Evolutionary conservation across 2,113 vertebrate species (phyloP).

Genomic region (Scalopus aquaticus): DNA sequence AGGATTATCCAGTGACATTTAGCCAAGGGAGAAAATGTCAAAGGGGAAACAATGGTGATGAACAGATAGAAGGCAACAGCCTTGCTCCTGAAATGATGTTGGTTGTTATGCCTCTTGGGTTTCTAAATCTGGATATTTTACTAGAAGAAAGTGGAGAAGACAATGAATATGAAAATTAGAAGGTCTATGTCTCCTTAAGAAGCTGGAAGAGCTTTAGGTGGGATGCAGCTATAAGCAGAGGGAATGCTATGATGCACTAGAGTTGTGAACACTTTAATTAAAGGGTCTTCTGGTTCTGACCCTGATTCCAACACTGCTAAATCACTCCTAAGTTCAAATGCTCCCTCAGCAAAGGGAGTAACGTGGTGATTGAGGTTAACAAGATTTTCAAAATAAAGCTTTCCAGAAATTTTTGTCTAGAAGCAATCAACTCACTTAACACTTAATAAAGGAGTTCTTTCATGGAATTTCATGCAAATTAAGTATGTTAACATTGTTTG

Average conservation of each 20-base stretch:
- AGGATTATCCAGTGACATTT: neutral
- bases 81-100: neutral
- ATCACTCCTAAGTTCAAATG: neutral
- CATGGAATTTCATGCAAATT: neutral
- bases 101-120: neutral
- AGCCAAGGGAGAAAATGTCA: neutral
- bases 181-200: neutral
- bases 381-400: neutral
- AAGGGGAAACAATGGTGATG: neutral
- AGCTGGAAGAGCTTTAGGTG: rapidly evolving
- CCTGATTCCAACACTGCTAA: neutral
- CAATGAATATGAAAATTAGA: neutral
- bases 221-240: neutral
- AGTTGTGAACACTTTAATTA: neutral
- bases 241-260: neutral
- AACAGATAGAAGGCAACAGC: neutral
- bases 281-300: neutral
- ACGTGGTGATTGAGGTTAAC: neutral
- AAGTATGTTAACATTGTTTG: conserved; percentile 14
- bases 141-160: neutral
- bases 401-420: neutral
- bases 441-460: neutral
- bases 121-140: neutral
- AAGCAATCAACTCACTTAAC: neutral
- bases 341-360: neutral